These are phyloP conservation scores for Apodemia duryi DNA, from an alignment of 2,888 invertebrate genomes.

Conservation along the genomic window DNA sequence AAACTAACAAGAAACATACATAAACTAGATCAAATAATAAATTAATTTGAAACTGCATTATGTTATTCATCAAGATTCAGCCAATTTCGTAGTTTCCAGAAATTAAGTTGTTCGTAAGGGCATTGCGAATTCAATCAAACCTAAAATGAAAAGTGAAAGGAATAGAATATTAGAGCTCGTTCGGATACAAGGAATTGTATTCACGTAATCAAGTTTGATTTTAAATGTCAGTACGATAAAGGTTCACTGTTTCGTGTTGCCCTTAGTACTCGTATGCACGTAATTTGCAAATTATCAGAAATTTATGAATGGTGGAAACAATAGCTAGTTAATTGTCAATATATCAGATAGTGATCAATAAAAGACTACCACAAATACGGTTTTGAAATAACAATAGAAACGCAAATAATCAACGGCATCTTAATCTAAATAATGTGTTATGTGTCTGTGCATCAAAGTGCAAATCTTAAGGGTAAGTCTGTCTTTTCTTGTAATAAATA, in stretches of 20 bases:
- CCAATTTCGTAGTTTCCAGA: conserved; percentile 3
- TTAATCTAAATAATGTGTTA: too few species aligned
- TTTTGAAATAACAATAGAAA: too few species aligned
- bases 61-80: background rate
- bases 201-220: conserved; percentile 25
- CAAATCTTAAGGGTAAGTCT: too few species aligned
- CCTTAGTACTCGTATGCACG: too few species aligned
- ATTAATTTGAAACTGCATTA: background rate
- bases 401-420: too few species aligned
- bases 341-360: too few species aligned
- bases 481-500: too few species aligned
- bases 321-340: too few species aligned
- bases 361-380: too few species aligned
- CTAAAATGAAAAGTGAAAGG: conserved; percentile 31
- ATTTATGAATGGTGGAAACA: too few species aligned
- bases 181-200: conserved; percentile 26
- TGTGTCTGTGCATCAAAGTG: too few species aligned
- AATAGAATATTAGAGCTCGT: conserved; percentile 31
- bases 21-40: background rate
- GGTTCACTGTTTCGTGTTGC: background rate
- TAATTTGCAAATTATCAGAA: too few species aligned
- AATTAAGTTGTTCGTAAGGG: conserved; percentile 27
- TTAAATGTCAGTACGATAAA: conserved; percentile 25
- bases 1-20: background rate
- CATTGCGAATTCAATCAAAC: conserved; percentile 33